A percentile compares a stretch with the other conserved stretches of the same genome.
Conservation (phyloP, 35 echinoderm and acorn worm species). For the Ophiothrix spiculata region DNA sequence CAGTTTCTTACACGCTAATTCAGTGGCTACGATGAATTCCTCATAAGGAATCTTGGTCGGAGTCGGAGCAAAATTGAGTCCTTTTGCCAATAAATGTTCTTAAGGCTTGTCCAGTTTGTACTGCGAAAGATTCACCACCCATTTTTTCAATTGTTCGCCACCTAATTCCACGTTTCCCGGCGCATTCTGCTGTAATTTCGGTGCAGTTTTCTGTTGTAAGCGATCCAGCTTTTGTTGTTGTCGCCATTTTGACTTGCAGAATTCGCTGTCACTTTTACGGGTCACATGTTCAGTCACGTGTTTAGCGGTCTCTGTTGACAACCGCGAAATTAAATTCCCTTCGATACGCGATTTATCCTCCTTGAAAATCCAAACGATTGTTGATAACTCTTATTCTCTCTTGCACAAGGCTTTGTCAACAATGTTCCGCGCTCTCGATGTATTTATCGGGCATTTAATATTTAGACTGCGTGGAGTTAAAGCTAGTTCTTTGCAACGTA, state of each 20-base stretch:
- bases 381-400: neutral
- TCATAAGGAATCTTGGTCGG: neutral
- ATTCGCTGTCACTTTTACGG: neutral
- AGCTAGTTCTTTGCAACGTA: neutral
- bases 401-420: neutral
- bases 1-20: neutral
- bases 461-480: neutral
- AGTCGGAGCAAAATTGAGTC: neutral
- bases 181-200: neutral
- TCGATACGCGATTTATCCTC: neutral
- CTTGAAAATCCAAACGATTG: neutral
- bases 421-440: neutral
- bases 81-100: neutral
- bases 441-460: neutral
- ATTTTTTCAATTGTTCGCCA: neutral
- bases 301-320: neutral
- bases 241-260: neutral
- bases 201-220: neutral
- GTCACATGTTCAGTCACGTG: neutral
- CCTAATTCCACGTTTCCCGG: neutral
- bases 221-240: neutral
- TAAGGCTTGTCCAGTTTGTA: neutral
- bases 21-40: neutral
- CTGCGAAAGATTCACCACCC: neutral
- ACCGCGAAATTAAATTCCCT: neutral